phyloP scores from a whole-genome alignment of 2,113 vertebrate genomes.

The human (Homo sapiens) region DNA sequence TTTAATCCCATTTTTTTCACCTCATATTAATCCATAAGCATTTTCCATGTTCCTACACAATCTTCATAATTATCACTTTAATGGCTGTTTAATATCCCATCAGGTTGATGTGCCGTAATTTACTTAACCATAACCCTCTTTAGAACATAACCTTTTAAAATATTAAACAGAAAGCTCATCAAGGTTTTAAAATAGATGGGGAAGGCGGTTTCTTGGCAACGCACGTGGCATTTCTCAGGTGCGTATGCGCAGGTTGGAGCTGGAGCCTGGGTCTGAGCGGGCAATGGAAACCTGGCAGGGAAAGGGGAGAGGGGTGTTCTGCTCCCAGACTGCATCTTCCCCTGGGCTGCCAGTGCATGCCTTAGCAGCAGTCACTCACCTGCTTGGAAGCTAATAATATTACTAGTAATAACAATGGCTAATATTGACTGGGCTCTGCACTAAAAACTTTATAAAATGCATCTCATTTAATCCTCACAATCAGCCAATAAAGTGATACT shows the following conservation, averaged over 20 bases:
- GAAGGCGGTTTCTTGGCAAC: conserved; percentile 38
- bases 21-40: conserved; percentile 43
- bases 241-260: background rate
- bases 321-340: background rate
- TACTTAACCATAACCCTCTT: conserved; percentile 51
- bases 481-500: background rate
- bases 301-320: rapidly evolving
- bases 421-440: background rate
- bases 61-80: conserved; percentile 59
- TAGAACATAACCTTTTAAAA: conserved; percentile 69
- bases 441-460: background rate
- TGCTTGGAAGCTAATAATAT: background rate
- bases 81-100: conserved; percentile 62
- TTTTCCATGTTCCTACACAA: conserved; percentile 48
- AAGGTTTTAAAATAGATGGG: conserved; percentile 27
- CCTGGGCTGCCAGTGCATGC: rapidly evolving
- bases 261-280: rapidly evolving
- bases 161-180: conserved; percentile 57
- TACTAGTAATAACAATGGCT: background rate
- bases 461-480: background rate
- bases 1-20: background rate
- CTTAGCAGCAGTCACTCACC: background rate
- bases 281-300: rapidly evolving
- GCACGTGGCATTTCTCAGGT: background rate
- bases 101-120: conserved; percentile 62